These are phyloP conservation scores for Agriotes lineatus DNA, from an alignment of 2,888 invertebrate species.

Conservation along the genomic window DNA sequence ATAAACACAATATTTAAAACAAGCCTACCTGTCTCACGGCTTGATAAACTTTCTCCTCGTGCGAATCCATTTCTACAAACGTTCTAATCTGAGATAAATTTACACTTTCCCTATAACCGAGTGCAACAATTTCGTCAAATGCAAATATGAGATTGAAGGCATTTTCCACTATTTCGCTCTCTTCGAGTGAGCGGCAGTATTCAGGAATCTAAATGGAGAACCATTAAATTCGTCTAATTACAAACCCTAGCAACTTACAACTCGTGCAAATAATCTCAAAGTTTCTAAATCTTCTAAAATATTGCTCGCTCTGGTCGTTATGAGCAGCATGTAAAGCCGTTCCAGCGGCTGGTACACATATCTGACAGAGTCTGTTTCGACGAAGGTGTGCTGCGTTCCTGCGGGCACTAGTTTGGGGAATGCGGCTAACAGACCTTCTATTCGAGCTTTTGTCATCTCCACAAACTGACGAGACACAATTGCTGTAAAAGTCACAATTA, in stretches of 20 bases:
- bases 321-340: constrained; percentile 95
- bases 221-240: too few species aligned
- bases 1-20: background rate
- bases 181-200: constrained; percentile 95
- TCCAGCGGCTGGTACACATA: constrained; percentile 99
- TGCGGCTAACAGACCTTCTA: constrained; percentile 97
- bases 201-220: constrained; percentile 87
- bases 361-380: constrained; percentile 98
- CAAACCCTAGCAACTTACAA: too few species aligned
- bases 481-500: constrained; percentile 69
- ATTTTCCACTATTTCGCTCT: constrained; percentile 94
- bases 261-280: constrained; percentile 94
- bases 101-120: constrained; percentile 98
- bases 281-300: constrained; percentile 99
- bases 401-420: constrained; percentile 98
- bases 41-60: constrained; percentile 96
- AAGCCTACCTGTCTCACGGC: constrained; percentile 85
- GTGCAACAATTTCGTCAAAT: constrained; percentile 99
- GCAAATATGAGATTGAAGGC: constrained; percentile 98
- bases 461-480: constrained; percentile 98
- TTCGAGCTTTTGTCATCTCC: constrained; percentile 98
- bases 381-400: constrained; percentile 98
- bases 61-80: constrained; percentile 99
- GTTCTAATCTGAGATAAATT: constrained; percentile 97
- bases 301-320: constrained; percentile 98